phyloP scores from a whole-genome alignment of 2,888 invertebrate genomes.

The Gastrophysa polygoni region DNA sequence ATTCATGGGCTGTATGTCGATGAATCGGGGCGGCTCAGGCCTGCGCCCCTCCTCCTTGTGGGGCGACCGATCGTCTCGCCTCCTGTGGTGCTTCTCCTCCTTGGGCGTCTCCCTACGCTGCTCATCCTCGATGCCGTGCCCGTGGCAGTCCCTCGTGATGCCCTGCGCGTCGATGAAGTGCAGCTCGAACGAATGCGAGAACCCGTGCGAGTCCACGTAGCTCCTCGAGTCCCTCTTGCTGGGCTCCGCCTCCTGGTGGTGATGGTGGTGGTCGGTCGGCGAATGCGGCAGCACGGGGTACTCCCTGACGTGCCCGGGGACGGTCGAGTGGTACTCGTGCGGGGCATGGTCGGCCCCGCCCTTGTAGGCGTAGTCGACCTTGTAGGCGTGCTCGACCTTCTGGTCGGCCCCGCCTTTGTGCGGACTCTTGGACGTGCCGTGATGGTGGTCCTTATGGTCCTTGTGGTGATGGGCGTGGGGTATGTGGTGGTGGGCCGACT shows the following conservation, averaged over 20 bases:
- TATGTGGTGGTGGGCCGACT: slow-evolving; percentile 64
- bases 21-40: slow-evolving; percentile 55
- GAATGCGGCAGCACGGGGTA: slow-evolving; percentile 52
- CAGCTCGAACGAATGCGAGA: slow-evolving; percentile 53
- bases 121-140: slow-evolving; percentile 48
- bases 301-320: slow-evolving; percentile 41
- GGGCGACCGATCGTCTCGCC: slow-evolving; percentile 42
- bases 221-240: slow-evolving; percentile 48
- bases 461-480: slow-evolving; percentile 61
- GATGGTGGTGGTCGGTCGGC: slow-evolving; percentile 19
- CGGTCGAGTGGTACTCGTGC: slow-evolving; percentile 15
- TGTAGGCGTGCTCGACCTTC: too few relatives aligned
- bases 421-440: slow-evolving; percentile 43
- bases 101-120: slow-evolving; percentile 26
- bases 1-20: slow-evolving; percentile 53
- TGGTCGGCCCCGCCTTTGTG: slow-evolving; percentile 41
- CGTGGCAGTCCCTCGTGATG: slow-evolving; percentile 52
- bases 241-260: slow-evolving; percentile 18
- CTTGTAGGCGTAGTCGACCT: slow-evolving; percentile 37
- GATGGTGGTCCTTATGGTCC: slow-evolving; percentile 53
- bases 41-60: slow-evolving; percentile 38
- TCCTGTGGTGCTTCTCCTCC: slow-evolving; percentile 33
- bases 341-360: slow-evolving; percentile 32
- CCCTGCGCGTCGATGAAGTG: slow-evolving; percentile 57
- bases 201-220: slow-evolving; percentile 55